Evolutionary conservation across 53 echinoderm and acorn worm genomes (phyloP).

Genomic region (Holothuria scabra): DNA sequence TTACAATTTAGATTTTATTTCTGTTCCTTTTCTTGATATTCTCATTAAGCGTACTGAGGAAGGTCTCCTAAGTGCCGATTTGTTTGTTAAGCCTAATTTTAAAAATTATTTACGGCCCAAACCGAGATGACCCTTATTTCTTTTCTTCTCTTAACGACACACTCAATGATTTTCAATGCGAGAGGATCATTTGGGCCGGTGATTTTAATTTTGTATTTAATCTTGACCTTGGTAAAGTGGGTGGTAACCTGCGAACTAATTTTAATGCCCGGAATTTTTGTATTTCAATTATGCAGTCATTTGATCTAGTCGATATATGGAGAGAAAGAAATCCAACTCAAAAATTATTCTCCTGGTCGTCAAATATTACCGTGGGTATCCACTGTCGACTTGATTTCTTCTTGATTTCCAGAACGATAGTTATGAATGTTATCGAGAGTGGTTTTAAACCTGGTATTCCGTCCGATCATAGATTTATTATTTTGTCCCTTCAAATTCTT

Average conservation of each 20-base stretch:
- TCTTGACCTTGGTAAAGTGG: slow-evolving; percentile 20
- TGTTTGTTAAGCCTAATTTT: too few species aligned
- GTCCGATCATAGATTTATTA: slow-evolving; percentile 26
- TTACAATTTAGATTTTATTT: too few species aligned
- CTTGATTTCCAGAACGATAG: too few species aligned
- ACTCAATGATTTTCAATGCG: too few species aligned
- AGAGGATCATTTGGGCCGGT: background rate
- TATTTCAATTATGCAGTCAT: background rate
- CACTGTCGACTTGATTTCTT: background rate
- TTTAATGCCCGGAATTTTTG: background rate
- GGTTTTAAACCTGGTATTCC: too few species aligned
- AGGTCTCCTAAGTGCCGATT: too few species aligned
- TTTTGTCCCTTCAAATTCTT: background rate
- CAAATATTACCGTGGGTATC: background rate
- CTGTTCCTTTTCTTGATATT: too few species aligned
- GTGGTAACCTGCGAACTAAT: too few species aligned
- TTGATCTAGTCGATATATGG: background rate
- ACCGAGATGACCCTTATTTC: background rate
- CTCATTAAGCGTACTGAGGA: too few species aligned
- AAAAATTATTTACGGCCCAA: background rate
- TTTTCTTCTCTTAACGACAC: background rate
- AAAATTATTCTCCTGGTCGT: slow-evolving; percentile 1
- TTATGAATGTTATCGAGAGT: slow-evolving; percentile 24
- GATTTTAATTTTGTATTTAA: too few species aligned
- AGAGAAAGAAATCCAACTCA: background rate